Evolutionary conservation across 2,113 vertebrate species (phyloP).

Genomic region (Sinocyclocheilus maitianheensis): DNA sequence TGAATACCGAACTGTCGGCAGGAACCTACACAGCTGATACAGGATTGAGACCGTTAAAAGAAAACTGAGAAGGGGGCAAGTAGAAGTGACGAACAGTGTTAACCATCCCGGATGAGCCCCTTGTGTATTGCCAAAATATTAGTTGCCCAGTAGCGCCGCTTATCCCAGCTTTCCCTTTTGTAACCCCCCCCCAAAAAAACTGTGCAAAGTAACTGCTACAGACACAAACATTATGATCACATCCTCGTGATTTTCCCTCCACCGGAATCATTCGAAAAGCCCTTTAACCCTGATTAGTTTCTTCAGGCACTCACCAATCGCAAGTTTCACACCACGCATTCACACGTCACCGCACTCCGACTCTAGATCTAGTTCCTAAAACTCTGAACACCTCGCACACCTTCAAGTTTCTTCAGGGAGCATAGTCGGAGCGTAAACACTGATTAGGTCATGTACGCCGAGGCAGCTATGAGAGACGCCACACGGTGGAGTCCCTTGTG

Average conservation of each 20-base stretch:
- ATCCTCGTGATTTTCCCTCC: not conserved
- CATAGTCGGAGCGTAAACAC: constrained; percentile 10
- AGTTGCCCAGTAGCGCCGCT: constrained; percentile 78
- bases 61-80: constrained; percentile 56
- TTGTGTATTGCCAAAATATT: constrained; percentile 69
- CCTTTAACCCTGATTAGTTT: constrained; percentile 29
- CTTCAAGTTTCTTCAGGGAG: constrained; percentile 38
- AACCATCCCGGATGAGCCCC: constrained; percentile 72
- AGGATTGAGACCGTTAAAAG: constrained; percentile 76
- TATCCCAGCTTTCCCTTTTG: constrained; percentile 72
- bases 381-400: not conserved
- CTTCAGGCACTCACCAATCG: not conserved
- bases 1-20: constrained; percentile 87
- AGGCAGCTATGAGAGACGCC: constrained; percentile 44
- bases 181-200: constrained; percentile 41
- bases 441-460: constrained; percentile 16
- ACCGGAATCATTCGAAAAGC: not conserved
- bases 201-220: constrained; percentile 67
- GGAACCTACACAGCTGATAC: constrained; percentile 75
- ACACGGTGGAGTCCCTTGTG: constrained; percentile 50
- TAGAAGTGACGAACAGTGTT: constrained; percentile 64
- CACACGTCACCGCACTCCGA: not conserved
- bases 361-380: constrained; percentile 11
- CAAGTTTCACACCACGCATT: not conserved
- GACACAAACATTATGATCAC: not conserved